These are phyloP conservation scores for Lanistes nyassanus DNA, from an alignment of 1,140 invertebrate species.

Conservation along the genomic window DNA sequence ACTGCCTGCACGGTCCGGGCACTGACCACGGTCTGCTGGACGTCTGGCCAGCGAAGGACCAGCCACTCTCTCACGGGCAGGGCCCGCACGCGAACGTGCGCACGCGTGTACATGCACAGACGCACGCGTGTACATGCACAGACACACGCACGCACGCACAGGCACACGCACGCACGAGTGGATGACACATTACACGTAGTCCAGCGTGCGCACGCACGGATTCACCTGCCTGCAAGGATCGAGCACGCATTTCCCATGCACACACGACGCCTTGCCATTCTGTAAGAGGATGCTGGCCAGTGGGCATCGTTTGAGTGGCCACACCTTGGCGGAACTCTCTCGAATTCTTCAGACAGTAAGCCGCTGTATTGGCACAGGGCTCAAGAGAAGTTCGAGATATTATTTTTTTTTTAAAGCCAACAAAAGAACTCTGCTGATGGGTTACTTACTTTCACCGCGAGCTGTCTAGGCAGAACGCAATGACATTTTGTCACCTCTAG, in stretches of 20 bases:
- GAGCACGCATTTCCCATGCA: neutral
- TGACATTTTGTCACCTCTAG: too few species aligned
- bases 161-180: neutral
- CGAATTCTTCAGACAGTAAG: neutral
- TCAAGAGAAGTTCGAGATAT: neutral
- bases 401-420: neutral
- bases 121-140: neutral
- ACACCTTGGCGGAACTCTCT: neutral
- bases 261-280: neutral
- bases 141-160: conserved; percentile 8
- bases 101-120: neutral
- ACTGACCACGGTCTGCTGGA: neutral
- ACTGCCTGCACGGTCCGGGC: neutral
- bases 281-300: neutral
- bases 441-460: too few species aligned
- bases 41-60: neutral
- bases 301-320: neutral
- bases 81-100: neutral
- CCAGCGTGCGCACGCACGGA: neutral
- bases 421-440: too few species aligned
- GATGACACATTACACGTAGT: neutral
- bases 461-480: too few species aligned
- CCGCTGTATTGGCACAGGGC: neutral
- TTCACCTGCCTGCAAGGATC: neutral
- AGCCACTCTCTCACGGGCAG: neutral